Evolutionary conservation across 2,888 invertebrate genomes (phyloP).

Genomic region (Mimumesa dahlbomi): DNA sequence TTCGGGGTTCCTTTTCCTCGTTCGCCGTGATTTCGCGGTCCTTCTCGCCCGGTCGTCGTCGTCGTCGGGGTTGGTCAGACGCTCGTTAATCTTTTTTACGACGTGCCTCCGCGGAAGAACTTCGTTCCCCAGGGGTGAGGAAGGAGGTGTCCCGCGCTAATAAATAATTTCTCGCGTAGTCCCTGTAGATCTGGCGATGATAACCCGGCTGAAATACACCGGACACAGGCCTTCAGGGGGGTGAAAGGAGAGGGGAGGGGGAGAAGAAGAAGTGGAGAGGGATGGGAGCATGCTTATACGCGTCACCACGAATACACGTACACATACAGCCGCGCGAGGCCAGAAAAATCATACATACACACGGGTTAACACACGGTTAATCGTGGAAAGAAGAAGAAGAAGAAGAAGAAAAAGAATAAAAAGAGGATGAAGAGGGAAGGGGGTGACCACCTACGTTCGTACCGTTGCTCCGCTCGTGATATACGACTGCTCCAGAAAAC

Average conservation of each 20-base stretch:
- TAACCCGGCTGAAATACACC: constrained; percentile 79
- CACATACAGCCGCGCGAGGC: neutral
- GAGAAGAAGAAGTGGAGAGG: too few relatives aligned
- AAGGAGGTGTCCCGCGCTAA: constrained; percentile 78
- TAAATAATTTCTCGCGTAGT: constrained; percentile 80
- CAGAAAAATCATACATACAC: neutral
- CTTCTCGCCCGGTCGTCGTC: constrained; percentile 24
- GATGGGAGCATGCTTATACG: constrained; percentile 51
- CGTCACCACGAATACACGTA: constrained; percentile 29
- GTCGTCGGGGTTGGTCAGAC: constrained; percentile 59
- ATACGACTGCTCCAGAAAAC: constrained; percentile 32
- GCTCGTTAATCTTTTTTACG: constrained; percentile 79
- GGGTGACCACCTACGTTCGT: constrained; percentile 36
- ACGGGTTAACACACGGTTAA: constrained; percentile 11
- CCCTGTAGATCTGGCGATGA: constrained; percentile 80
- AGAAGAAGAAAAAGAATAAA: too few relatives aligned
- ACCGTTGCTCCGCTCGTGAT: constrained; percentile 23
- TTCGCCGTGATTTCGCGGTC: constrained; percentile 50
- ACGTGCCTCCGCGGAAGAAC: constrained; percentile 68
- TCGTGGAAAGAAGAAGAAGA: constrained; percentile 31
- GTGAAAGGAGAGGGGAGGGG: too few relatives aligned
- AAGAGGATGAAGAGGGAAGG: too few relatives aligned
- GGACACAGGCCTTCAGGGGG: constrained; percentile 68
- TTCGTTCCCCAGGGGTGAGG: constrained; percentile 67
- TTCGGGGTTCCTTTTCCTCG: constrained; percentile 27